Percentiles rank a stretch among this genome's conserved stretches.
Conservation (phyloP, 2,888 invertebrate genomes). For the Netelia fuscicornis region DNA sequence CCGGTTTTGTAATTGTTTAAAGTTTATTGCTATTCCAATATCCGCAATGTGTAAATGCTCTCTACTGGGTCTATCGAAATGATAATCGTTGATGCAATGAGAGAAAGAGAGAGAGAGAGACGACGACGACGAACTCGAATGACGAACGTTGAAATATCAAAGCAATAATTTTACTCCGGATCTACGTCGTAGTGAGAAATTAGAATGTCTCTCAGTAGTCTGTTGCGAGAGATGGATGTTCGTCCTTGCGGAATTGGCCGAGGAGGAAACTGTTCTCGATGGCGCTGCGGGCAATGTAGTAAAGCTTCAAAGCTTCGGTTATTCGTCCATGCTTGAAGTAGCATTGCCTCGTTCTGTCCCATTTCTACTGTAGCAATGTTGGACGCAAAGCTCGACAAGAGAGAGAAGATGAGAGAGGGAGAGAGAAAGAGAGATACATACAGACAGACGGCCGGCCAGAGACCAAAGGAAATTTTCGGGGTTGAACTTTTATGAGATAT, state of each 20-base stretch:
- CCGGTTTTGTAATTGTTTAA: constrained; percentile 57
- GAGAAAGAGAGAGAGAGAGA: neutral
- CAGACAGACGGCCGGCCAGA: neutral
- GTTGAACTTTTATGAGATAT: constrained; percentile 75
- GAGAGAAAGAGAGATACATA: no score
- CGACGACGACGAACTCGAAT: neutral
- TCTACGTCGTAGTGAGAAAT: constrained; percentile 16
- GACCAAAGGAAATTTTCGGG: constrained; percentile 73
- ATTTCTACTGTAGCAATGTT: constrained; percentile 5
- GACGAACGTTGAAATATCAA: constrained; percentile 13
- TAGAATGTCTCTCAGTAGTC: constrained; percentile 24
- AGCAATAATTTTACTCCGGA: constrained; percentile 1
- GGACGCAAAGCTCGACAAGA: constrained; percentile 5
- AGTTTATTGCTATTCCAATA: constrained; percentile 40
- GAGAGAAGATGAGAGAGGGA: neutral
- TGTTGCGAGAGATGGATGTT: constrained; percentile 9
- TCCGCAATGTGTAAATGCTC: constrained; percentile 14
- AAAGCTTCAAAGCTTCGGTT: constrained; percentile 70
- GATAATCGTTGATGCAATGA: constrained; percentile 6
- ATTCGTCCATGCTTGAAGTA: constrained; percentile 9
- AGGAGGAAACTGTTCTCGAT: constrained; percentile 44
- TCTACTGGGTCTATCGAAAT: neutral
- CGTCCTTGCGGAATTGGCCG: constrained; percentile 22
- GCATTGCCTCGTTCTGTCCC: neutral
- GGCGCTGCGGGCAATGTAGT: constrained; percentile 46